Conservation (phyloP, 2,888 invertebrate genomes). For the Pyrgus malvae region DNA sequence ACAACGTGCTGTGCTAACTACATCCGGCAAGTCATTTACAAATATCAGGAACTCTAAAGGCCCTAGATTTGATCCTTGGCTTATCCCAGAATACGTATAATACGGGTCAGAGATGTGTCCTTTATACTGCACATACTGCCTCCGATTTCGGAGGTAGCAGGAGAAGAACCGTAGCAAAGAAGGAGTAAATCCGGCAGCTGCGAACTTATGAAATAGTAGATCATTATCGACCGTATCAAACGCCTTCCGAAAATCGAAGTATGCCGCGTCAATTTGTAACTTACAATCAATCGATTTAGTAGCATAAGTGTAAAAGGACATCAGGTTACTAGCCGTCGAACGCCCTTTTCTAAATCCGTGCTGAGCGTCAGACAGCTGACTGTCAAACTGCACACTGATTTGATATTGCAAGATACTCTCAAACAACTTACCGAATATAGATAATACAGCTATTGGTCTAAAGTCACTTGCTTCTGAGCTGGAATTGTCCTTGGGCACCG, state of each 20-base stretch:
- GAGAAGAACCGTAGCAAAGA: too few relatives aligned
- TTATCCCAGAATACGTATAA: neutral
- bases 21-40: neutral
- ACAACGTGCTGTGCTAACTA: neutral
- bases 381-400: neutral
- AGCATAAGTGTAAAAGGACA: neutral
- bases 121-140: neutral
- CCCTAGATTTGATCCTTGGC: neutral
- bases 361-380: neutral
- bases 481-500: neutral
- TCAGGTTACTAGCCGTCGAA: neutral
- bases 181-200: neutral
- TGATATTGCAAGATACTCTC: neutral
- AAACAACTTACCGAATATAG: neutral
- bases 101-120: neutral
- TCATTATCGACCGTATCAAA: constrained; percentile 8
- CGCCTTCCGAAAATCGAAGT: constrained; percentile 1
- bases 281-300: neutral
- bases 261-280: neutral
- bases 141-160: neutral
- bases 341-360: neutral
- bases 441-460: neutral
- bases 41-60: neutral
- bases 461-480: neutral
- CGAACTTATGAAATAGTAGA: neutral